Conservation (phyloP, 2,113 vertebrate genomes). For the Scolopax mira region DNA sequence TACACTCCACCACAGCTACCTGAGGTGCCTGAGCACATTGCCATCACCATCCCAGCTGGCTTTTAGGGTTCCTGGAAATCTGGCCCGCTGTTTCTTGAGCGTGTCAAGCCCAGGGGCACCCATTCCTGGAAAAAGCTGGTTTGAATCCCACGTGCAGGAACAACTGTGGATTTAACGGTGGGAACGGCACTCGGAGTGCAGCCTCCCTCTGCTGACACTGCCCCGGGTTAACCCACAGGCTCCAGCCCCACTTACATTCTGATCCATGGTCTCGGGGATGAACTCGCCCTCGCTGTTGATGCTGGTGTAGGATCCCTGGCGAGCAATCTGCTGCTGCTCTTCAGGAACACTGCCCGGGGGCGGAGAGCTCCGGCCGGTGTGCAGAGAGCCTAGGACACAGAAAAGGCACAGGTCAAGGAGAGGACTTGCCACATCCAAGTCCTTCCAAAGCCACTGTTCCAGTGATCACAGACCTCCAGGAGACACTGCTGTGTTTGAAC, state of each 20-base stretch:
- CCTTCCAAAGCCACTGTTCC: not conserved
- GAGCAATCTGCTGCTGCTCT: conserved; percentile 91
- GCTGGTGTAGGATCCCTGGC: conserved; percentile 91
- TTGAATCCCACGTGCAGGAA: not conserved
- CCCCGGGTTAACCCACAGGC: accelerated
- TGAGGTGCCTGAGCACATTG: not conserved
- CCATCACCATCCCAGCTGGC: not conserved
- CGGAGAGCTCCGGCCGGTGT: conserved; percentile 87
- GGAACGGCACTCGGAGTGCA: accelerated
- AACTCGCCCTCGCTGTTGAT: conserved; percentile 93
- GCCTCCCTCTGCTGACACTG: not conserved
- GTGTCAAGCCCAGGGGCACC: accelerated
- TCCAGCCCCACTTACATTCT: conserved; percentile 73
- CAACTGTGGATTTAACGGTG: not conserved
- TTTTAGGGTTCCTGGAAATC: not conserved
- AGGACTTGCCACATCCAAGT: not conserved
- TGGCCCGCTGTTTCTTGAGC: not conserved
- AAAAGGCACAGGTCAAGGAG: not conserved
- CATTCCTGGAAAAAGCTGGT: not conserved
- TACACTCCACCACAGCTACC: not conserved
- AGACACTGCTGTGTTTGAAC: not conserved
- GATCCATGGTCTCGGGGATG: conserved; percentile 86
- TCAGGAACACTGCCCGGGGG: conserved; percentile 89
- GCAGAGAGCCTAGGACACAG: conserved; percentile 82
- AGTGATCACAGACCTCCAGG: not conserved